phyloP scores from a whole-genome alignment of 2,797 vertebrate genomes.

The Anas georgica region DNA sequence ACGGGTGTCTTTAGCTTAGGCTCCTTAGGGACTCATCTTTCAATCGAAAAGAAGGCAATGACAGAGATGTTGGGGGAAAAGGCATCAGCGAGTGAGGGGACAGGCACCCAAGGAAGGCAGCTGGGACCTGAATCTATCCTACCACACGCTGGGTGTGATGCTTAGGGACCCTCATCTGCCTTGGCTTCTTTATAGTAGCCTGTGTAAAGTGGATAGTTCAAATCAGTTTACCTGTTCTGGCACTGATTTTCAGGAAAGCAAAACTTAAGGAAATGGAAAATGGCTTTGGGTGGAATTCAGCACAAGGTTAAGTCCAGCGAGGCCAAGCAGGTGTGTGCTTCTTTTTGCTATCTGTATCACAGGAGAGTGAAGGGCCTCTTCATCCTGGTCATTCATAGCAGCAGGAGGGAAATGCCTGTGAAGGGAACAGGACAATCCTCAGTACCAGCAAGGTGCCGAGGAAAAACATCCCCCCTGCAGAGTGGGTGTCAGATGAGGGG shows the following conservation, averaged over 20 bases:
- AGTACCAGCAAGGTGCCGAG: background rate
- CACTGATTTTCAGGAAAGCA: background rate
- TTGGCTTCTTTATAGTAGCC: background rate
- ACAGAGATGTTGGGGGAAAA: background rate
- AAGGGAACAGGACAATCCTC: background rate
- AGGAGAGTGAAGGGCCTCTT: background rate
- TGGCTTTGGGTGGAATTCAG: background rate
- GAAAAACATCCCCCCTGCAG: background rate
- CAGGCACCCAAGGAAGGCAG: background rate
- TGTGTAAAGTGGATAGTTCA: background rate
- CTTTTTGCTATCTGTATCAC: background rate
- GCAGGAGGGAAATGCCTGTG: background rate
- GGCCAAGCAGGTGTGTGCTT: background rate
- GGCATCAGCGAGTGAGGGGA: background rate
- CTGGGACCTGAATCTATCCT: background rate
- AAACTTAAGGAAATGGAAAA: background rate
- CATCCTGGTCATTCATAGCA: background rate
- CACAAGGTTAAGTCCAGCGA: background rate
- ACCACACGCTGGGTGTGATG: background rate
- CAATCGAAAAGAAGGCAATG: background rate
- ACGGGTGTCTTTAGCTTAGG: constrained; percentile 42
- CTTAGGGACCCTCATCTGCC: background rate
- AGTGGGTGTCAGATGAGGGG: background rate
- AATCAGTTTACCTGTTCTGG: background rate
- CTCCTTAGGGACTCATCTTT: constrained; percentile 39